Evolutionary conservation across 2,797 vertebrate species (phyloP).

Genomic region (Trichosurus vulpecula): DNA sequence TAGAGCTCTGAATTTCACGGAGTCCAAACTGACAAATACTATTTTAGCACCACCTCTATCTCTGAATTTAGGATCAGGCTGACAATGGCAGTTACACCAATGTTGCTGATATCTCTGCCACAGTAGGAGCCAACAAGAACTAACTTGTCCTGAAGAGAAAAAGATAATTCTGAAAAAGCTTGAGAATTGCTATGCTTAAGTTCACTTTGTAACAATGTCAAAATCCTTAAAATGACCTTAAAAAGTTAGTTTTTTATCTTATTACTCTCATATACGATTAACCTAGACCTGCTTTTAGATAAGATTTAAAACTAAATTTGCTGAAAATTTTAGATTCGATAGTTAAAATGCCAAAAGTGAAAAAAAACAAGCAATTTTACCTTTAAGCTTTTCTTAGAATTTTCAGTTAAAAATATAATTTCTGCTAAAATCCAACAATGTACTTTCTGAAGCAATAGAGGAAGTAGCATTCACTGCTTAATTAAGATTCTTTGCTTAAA

Average conservation of each 20-base stretch:
- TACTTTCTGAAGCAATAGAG: not conserved
- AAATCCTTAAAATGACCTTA: not conserved
- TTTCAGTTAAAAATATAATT: not conserved
- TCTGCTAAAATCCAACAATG: not conserved
- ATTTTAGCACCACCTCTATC: not conserved
- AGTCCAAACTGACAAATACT: not conserved
- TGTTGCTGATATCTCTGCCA: not conserved
- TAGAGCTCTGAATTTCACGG: not conserved
- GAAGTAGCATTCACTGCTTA: not conserved
- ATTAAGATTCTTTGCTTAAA: not conserved
- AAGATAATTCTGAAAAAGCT: not conserved
- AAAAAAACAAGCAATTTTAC: conserved; percentile 21
- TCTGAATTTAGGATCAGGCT: not conserved
- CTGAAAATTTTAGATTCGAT: not conserved
- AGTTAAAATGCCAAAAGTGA: not conserved
- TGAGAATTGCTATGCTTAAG: not conserved
- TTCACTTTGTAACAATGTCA: conserved; percentile 32
- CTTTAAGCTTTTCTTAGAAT: not conserved
- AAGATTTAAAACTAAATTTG: conserved; percentile 28
- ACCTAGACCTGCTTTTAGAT: not conserved
- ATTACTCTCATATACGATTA: not conserved
- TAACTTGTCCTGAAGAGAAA: not conserved
- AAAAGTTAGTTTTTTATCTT: conserved; percentile 17
- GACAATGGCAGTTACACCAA: accelerated
- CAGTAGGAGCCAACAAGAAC: not conserved